These are phyloP conservation scores for Rhagophthalmus giganteus DNA, from an alignment of 2,888 invertebrate species.

Conservation along the genomic window DNA sequence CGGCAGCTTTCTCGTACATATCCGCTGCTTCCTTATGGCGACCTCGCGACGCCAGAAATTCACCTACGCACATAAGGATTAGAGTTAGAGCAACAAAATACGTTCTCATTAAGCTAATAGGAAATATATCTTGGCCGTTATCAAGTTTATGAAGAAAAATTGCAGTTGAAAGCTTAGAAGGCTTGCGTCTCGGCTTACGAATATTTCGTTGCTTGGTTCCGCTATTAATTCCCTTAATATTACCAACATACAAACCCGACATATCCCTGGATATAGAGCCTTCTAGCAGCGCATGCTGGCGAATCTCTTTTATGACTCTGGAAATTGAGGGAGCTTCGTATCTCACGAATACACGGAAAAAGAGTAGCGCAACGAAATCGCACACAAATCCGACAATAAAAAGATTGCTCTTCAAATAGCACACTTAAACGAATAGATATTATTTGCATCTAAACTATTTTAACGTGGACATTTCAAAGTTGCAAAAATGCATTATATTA, in stretches of 20 bases:
- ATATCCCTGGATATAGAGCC: conserved; percentile 36
- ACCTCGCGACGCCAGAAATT: conserved; percentile 81
- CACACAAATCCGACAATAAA: conserved; percentile 45
- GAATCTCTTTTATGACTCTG: conserved; percentile 44
- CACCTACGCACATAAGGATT: conserved; percentile 63
- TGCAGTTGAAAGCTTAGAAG: conserved; percentile 24
- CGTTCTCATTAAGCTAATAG: conserved; percentile 36
- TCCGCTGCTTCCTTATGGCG: conserved; percentile 81
- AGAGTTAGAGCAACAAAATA: conserved; percentile 1
- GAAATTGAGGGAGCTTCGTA: conserved; percentile 41
- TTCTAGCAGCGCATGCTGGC: conserved; percentile 33
- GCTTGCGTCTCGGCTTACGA: conserved; percentile 14
- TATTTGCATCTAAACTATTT: conserved; percentile 48
- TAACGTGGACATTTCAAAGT: conserved; percentile 37
- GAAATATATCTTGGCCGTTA: conserved; percentile 28
- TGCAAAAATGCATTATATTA: neutral
- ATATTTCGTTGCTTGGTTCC: conserved; percentile 29
- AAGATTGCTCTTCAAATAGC: conserved; percentile 45
- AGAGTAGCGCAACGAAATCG: conserved; percentile 35
- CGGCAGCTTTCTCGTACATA: conserved; percentile 77
- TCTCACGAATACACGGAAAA: conserved; percentile 38
- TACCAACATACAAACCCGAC: conserved; percentile 33
- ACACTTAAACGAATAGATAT: conserved; percentile 46
- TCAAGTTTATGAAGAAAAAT: conserved; percentile 33
- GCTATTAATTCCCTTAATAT: conserved; percentile 38